Conservation (phyloP, 1,140 invertebrate genomes). For the Drosophila leontia region DNA sequence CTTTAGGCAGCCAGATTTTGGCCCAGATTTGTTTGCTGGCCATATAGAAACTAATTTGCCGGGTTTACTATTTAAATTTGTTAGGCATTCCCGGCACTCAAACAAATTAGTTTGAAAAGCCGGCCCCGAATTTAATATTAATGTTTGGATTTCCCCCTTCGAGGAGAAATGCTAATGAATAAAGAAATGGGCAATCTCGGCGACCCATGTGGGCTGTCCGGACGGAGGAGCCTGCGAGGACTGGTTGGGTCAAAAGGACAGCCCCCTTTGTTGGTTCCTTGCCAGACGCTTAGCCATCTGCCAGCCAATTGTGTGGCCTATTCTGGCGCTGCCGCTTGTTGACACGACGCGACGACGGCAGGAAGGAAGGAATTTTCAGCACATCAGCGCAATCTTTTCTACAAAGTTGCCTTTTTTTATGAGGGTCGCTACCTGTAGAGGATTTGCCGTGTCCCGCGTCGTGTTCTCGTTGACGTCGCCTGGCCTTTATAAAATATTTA, state of each 20-base stretch:
- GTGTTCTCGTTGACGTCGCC: constrained; percentile 42
- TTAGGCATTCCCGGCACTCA: constrained; percentile 39
- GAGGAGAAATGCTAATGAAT: constrained; percentile 56
- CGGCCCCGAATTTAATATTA: constrained; percentile 60
- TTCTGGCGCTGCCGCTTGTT: constrained; percentile 37
- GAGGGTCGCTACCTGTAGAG: constrained; percentile 55
- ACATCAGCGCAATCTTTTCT: constrained; percentile 73
- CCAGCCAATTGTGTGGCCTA: constrained; percentile 77
- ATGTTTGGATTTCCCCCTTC: constrained; percentile 63
- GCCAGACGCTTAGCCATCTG: constrained; percentile 71
- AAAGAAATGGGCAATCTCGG: constrained; percentile 51
- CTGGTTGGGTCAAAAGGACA: constrained; percentile 37
- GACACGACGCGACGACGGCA: constrained; percentile 43
- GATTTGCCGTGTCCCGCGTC: constrained; percentile 23
- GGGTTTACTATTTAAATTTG: constrained; percentile 56
- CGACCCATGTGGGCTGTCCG: constrained; percentile 9
- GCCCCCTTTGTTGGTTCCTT: constrained; percentile 48
- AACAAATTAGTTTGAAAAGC: constrained; percentile 42
- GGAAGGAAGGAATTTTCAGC: constrained; percentile 80
- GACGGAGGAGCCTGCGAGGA: not conserved
- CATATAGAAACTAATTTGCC: constrained; percentile 54
- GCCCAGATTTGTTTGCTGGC: constrained; percentile 49
- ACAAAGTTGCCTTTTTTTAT: constrained; percentile 59
- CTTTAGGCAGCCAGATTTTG: constrained; percentile 18
- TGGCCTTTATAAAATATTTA: constrained; percentile 69